Evolutionary conservation across 2,113 vertebrate genomes (phyloP).

Genomic region (Lagopus muta): DNA sequence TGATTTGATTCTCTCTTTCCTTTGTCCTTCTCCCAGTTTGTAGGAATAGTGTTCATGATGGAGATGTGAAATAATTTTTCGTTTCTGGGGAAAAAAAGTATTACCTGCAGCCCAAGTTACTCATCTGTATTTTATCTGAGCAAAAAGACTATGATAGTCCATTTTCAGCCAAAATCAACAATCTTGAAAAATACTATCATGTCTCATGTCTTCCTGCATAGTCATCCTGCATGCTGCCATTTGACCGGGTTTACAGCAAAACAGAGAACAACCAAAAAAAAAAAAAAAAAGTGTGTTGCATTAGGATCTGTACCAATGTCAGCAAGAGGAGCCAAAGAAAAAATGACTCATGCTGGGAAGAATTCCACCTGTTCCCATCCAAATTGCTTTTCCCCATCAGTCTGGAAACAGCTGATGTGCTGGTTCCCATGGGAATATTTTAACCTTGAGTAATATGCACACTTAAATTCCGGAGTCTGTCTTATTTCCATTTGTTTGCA

Average conservation of each 20-base stretch:
- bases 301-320: constrained; percentile 7
- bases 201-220: not conserved
- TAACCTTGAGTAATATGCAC: not conserved
- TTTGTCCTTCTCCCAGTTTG: not conserved
- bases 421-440: constrained; percentile 48
- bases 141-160: not conserved
- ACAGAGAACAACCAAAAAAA: constrained; percentile 3
- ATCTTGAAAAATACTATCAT: constrained; percentile 4
- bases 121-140: constrained; percentile 13
- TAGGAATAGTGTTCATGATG: not conserved
- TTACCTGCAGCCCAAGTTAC: not conserved
- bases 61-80: not conserved
- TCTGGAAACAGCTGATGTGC: constrained; percentile 34
- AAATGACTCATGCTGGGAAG: constrained; percentile 52
- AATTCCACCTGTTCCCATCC: constrained; percentile 53
- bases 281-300: not conserved
- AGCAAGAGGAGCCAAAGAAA: constrained; percentile 32
- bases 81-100: not conserved
- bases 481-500: not conserved
- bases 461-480: not conserved
- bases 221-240: not conserved
- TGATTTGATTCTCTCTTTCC: not conserved
- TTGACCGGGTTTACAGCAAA: not conserved
- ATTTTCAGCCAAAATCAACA: constrained; percentile 36
- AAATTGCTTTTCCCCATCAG: not conserved